These are phyloP conservation scores for Protaetia brevitarsis DNA, from an alignment of 1,140 invertebrate species.

Conservation along the genomic window DNA sequence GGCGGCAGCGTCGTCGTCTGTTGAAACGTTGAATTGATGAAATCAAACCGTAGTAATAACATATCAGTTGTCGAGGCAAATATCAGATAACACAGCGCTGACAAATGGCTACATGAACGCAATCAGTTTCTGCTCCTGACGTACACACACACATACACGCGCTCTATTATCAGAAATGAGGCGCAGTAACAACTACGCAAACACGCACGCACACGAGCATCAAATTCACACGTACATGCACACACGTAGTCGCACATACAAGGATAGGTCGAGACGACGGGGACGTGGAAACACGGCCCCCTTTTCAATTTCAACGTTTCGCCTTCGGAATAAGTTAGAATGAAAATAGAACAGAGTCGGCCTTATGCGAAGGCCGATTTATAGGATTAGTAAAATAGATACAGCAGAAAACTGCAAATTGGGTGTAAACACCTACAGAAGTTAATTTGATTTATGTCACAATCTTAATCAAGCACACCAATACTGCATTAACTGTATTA, in stretches of 20 bases:
- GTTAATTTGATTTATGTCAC: no score
- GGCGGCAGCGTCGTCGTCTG: not conserved
- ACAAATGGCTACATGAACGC: constrained; percentile 15
- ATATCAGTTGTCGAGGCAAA: constrained; percentile 15
- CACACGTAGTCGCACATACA: not conserved
- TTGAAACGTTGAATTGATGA: constrained; percentile 7
- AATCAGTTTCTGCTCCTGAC: constrained; percentile 17
- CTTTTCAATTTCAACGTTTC: constrained; percentile 9
- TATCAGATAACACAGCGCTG: constrained; percentile 9
- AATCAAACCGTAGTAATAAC: constrained; percentile 11
- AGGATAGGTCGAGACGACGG: not conserved
- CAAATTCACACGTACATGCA: not conserved
- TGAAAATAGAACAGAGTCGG: not conserved
- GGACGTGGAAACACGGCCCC: constrained; percentile 3
- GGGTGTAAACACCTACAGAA: no score
- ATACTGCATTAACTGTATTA: no score
- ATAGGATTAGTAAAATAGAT: no score
- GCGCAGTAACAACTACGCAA: not conserved
- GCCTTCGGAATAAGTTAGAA: constrained; percentile 7
- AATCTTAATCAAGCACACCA: no score
- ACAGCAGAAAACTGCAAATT: no score
- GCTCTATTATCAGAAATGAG: constrained; percentile 1
- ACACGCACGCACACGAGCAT: not conserved
- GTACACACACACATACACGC: not conserved
- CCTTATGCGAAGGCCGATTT: no score